These are phyloP conservation scores for Sylvia borin DNA, from an alignment of 2,797 vertebrate genomes.

Conservation along the genomic window DNA sequence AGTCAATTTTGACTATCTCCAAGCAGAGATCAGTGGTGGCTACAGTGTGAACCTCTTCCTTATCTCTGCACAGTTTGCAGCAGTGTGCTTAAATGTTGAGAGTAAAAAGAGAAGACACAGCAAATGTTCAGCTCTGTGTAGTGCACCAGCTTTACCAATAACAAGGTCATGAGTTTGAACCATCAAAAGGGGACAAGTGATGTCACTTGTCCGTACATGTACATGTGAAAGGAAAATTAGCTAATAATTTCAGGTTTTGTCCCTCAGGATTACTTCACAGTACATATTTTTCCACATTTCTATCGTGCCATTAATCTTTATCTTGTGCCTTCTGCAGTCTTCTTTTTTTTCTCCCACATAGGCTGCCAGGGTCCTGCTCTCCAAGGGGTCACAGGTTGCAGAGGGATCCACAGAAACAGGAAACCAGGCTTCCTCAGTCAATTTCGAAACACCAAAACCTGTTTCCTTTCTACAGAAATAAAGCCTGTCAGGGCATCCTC, in stretches of 20 bases:
- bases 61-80: neutral
- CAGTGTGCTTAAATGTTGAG: neutral
- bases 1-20: neutral
- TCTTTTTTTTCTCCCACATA: slow-evolving; percentile 29
- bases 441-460: slow-evolving; percentile 66
- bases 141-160: neutral
- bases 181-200: neutral
- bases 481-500: slow-evolving; percentile 27
- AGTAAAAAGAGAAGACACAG: neutral
- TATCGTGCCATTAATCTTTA: slow-evolving; percentile 42
- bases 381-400: slow-evolving; percentile 66
- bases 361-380: slow-evolving; percentile 21
- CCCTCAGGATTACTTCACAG: slow-evolving; percentile 33
- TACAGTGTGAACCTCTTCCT: neutral
- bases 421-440: slow-evolving; percentile 75
- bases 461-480: slow-evolving; percentile 74
- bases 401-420: slow-evolving; percentile 76
- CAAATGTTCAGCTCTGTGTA: neutral
- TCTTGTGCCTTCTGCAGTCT: slow-evolving; percentile 33
- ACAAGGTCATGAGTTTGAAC: neutral
- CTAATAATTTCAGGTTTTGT: slow-evolving; percentile 30
- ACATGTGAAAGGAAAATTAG: slow-evolving; percentile 47
- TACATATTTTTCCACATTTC: slow-evolving; percentile 58
- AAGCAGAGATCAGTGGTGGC: neutral
- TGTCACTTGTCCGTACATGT: neutral